These are phyloP conservation scores for Pipra filicauda DNA, from an alignment of 2,113 vertebrate genomes.

Conservation along the genomic window DNA sequence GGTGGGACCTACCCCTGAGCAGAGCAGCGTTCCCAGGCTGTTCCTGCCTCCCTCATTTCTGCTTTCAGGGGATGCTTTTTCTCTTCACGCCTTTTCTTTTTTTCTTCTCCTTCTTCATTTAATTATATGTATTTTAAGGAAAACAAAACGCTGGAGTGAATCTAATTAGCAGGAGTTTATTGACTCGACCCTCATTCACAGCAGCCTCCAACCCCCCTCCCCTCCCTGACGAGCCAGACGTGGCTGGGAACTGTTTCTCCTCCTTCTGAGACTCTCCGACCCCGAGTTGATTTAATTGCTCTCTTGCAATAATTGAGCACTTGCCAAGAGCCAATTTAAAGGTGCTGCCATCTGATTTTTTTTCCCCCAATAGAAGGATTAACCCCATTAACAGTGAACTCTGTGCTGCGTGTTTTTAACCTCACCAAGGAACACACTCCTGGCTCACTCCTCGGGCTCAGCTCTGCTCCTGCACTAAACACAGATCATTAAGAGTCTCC, in stretches of 20 bases:
- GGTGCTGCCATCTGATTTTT: neutral
- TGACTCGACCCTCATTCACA: neutral
- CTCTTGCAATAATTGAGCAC: neutral
- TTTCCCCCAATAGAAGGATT: neutral
- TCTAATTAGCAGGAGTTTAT: constrained; percentile 16
- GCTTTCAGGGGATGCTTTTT: neutral
- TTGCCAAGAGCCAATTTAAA: constrained; percentile 29
- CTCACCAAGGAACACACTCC: neutral
- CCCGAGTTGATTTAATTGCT: constrained; percentile 11
- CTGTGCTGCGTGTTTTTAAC: neutral
- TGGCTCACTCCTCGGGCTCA: neutral
- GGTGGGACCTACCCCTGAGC: neutral
- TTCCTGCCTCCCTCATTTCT: neutral
- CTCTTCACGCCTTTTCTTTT: neutral
- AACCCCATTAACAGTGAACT: constrained; percentile 13
- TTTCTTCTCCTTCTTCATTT: neutral
- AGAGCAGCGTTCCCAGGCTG: neutral
- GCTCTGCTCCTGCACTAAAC: neutral
- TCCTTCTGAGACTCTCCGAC: neutral
- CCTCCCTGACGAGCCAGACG: neutral
- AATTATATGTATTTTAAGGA: neutral
- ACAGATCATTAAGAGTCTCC: neutral
- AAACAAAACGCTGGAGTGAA: neutral
- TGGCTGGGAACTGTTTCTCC: neutral
- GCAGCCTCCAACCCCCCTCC: neutral